Evolutionary conservation across 2,888 invertebrate genomes (phyloP), one percentile per base, ranked within the genome.

Genomic region (Drosophila tanythrix): DNA sequence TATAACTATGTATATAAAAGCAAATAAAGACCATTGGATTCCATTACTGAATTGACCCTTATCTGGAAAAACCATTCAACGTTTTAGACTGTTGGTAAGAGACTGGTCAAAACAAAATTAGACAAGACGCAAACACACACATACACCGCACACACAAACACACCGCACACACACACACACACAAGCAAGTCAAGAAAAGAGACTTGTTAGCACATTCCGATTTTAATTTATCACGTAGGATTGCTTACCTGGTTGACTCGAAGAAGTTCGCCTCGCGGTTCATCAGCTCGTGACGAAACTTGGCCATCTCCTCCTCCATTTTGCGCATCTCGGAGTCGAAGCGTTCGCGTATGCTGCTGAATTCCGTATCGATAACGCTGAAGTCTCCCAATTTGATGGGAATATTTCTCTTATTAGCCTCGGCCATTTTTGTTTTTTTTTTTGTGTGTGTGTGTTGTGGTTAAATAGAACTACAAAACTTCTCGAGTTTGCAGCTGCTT

Each of bases 271-370:
- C 96, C 94, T 98, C 98, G 92, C 97, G 96, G 94, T 97, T 98
- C 96, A 98, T 97, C 80, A 98, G 94, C 93, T 98, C 98, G 83
- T 97, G 97, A 90, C 98, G 95, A 94, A 98, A 98, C 94, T 97
- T 96, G 93, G 96, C 96, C 99, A 99, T 99, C 94, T 99, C 99
- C 92, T 98, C 98, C 94, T 99, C 99, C 97, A 99, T 99, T 94
- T 98, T 98, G 91, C 97, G 95, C 99, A 99, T 99, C 95, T 99
- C 99, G 80, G 97, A 96, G 94, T 99, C 98, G 94, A 98, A 98
- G 88, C 98, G 95, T 93, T 98, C 98, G 92, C 98, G 95, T 93
- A 99, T 99, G 94, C 97, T 98, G 92, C 97, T 97, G 94, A 98
- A 99, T 94, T 99, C 99, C 85, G 97, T 97, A 94, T 99, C 98